These are phyloP conservation scores for Homarus gammarus DNA, from an alignment of 2,888 invertebrate species.

Conservation along the genomic window DNA sequence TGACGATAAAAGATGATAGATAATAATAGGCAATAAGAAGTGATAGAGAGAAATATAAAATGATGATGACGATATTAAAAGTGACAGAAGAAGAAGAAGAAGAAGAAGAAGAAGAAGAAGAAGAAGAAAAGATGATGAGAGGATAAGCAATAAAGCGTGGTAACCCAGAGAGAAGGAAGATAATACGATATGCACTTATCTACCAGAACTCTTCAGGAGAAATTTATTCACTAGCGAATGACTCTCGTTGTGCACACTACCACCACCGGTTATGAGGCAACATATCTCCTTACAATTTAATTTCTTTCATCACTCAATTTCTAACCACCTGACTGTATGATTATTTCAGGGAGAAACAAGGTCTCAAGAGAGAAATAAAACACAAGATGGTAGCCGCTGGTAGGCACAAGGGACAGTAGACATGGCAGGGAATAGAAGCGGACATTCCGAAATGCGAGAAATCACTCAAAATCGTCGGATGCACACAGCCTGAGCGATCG, in stretches of 20 bases:
- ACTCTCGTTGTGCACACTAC: no score
- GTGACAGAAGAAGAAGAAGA: no score
- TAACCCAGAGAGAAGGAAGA: background rate
- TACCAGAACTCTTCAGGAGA: background rate
- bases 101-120: no score
- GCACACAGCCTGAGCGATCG: background rate
- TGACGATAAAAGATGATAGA: no score
- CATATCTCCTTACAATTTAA: no score
- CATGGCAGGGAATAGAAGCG: constrained; percentile 5
- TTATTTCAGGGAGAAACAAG: no score
- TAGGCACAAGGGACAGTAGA: background rate
- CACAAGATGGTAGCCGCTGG: background rate
- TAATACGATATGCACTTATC: background rate
- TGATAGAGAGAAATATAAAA: no score
- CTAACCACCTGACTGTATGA: no score
- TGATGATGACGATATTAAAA: no score
- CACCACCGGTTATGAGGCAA: no score
- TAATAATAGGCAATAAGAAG: no score
- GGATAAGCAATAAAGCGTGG: background rate
- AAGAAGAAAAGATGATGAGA: background rate
- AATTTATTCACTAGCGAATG: background rate
- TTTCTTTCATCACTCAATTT: no score
- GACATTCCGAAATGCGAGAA: constrained; percentile 33
- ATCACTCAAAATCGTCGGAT: constrained; percentile 11
- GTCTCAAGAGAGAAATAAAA: background rate